These are phyloP conservation scores for Eutolmus rufibarbis DNA, from an alignment of 2,888 invertebrate species.

Conservation along the genomic window DNA sequence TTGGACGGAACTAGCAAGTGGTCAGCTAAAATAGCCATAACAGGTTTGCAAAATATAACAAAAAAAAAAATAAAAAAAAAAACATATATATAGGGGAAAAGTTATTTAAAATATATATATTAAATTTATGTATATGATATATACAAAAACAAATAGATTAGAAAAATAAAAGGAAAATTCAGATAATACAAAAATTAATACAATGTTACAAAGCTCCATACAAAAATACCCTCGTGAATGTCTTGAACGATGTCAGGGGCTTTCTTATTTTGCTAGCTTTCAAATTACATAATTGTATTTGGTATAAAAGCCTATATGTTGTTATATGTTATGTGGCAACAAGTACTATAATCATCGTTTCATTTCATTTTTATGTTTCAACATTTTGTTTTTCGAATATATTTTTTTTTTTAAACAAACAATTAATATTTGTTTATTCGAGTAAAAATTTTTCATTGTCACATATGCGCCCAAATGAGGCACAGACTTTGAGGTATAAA, in stretches of 20 bases:
- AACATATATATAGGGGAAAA: conserved; percentile 40
- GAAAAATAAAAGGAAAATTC: not conserved
- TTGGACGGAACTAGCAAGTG: conserved; percentile 99
- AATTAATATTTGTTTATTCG: not conserved
- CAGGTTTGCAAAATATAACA: conserved; percentile 78
- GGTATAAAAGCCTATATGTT: not conserved
- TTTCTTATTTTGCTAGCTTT: conserved; percentile 28
- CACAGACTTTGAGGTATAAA: too few species aligned
- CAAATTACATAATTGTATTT: not conserved
- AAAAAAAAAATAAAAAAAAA: conserved; percentile 22
- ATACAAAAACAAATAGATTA: conserved; percentile 41
- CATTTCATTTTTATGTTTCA: not conserved
- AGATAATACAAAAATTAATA: not conserved
- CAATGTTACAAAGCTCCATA: not conserved
- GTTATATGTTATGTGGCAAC: conserved; percentile 1
- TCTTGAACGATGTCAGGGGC: not conserved
- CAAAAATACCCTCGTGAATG: not conserved
- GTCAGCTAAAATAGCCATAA: conserved; percentile 99
- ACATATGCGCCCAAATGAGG: too few species aligned
- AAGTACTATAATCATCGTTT: not conserved
- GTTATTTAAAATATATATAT: not conserved
- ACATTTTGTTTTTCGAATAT: not conserved
- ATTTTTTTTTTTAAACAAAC: not conserved
- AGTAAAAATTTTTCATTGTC: too few species aligned
- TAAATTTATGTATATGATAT: not conserved